These are phyloP conservation scores for Australoheros facetus DNA, from an alignment of 2,797 vertebrate species.

Conservation along the genomic window DNA sequence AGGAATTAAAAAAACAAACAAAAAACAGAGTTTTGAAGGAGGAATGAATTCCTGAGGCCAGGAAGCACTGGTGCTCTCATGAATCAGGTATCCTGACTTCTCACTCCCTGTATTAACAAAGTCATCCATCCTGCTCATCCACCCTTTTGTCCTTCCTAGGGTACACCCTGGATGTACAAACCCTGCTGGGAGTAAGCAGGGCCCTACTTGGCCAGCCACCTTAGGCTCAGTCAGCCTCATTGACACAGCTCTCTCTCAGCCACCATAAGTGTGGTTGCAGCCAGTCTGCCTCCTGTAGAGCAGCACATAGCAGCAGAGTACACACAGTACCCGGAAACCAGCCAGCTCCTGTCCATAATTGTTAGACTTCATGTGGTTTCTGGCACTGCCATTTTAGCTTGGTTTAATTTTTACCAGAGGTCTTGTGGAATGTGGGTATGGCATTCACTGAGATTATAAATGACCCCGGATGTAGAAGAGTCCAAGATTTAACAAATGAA, in stretches of 20 bases:
- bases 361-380: constrained; percentile 67
- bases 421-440: constrained; percentile 65
- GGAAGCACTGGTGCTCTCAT: constrained; percentile 54
- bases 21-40: constrained; percentile 19
- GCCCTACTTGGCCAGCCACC: constrained; percentile 13
- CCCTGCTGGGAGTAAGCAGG: not conserved
- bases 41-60: constrained; percentile 31
- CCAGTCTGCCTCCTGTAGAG: constrained; percentile 33
- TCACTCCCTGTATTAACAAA: constrained; percentile 63
- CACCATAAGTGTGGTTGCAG: constrained; percentile 26
- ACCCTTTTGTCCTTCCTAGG: constrained; percentile 19
- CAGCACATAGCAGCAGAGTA: constrained; percentile 35
- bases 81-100: constrained; percentile 51
- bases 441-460: constrained; percentile 53
- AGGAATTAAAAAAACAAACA: constrained; percentile 2
- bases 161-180: constrained; percentile 25
- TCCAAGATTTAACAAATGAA: constrained; percentile 33
- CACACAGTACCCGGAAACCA: constrained; percentile 64
- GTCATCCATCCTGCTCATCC: constrained; percentile 52
- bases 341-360: constrained; percentile 62
- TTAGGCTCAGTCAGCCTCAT: constrained; percentile 26
- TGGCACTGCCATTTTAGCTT: constrained; percentile 55
- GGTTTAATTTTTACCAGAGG: constrained; percentile 55
- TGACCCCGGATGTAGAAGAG: constrained; percentile 22
- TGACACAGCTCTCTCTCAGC: constrained; percentile 47